Evolutionary conservation across 2,888 invertebrate species (phyloP).

Genomic region (Metallyticus violacea): DNA sequence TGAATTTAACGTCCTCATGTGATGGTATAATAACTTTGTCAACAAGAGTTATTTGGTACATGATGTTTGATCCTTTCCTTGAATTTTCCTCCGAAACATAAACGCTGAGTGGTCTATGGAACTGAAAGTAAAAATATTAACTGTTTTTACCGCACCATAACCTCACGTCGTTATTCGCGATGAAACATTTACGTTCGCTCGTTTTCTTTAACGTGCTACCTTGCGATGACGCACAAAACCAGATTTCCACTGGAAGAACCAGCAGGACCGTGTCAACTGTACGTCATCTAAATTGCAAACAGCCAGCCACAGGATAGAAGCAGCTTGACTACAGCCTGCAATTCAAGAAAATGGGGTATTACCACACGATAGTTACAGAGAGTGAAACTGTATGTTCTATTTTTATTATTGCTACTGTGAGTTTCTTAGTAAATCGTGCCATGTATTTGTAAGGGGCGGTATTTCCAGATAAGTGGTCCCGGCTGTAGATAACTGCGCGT

Average conservation of each 20-base stretch:
- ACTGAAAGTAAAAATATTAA: background rate
- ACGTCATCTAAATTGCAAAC: background rate
- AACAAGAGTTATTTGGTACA: background rate
- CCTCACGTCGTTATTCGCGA: background rate
- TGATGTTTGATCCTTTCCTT: background rate
- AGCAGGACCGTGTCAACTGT: background rate
- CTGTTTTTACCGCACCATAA: background rate
- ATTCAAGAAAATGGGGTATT: no score
- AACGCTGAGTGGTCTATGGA: background rate
- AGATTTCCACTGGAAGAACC: background rate
- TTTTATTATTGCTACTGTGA: no score
- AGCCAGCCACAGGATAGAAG: no score
- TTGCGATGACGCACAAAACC: background rate
- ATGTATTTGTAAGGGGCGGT: no score
- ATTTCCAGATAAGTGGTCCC: no score
- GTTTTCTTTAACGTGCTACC: background rate
- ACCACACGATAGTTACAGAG: no score
- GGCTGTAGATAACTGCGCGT: no score
- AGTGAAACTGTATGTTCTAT: no score
- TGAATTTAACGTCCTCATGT: background rate
- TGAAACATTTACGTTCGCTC: background rate
- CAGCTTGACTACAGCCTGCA: no score
- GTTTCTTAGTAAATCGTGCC: no score
- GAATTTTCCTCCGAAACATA: background rate
- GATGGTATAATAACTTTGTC: background rate